Evolutionary conservation across 2,797 vertebrate genomes (phyloP), one percentile per base, ranked within the genome.

Genomic region (Melopsittacus undulatus): DNA sequence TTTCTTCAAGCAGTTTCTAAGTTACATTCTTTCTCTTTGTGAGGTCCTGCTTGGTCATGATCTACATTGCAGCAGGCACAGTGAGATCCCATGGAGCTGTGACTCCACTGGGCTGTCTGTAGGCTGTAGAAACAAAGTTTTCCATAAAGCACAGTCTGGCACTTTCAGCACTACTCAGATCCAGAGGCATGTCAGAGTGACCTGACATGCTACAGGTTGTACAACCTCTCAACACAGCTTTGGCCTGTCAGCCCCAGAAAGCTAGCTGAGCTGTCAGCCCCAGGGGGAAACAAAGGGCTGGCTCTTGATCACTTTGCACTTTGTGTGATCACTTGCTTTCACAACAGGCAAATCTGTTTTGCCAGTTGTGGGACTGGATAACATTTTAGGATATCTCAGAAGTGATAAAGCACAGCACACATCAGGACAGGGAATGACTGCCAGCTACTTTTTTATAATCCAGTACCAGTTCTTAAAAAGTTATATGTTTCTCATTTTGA

Each of bases 181-280:
- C 80, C 78, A 2, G 3, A 79, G 68, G 87, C 42, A 32, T 89
- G 86, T 92, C 92, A 94, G 90, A 87, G 34, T 85, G 88, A 70
- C 85, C 83, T 92, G 85, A 91, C 90, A 84, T 5, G 74, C 83
- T 86, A 17, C 73, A 63, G 69, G 89, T 46, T 90, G 67, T 45
- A 73, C 59, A 59, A 64, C 29, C 40, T 91, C 54, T 83, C 83
- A 73, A 40, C 72, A 57, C 29, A 83, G 75, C 66, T 87, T 87
- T 83, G n/a, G 43, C 30, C 72, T 79, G 73, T 92, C 52, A 92
- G 74, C 43, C 56, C 42, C 73, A 78, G 77, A 68, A 87, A 62
- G 62, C 43, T 48, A 17, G 52, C 74, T 91, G 84, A 74, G 70
- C 78, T 78, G 34, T 63, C 79, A 85, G 94, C 52, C 84, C 23